Percentiles rank a stretch among this genome's conserved stretches.
Conservation (phyloP, 2,888 invertebrate species). For the Onthophagus sagittarius region DNA sequence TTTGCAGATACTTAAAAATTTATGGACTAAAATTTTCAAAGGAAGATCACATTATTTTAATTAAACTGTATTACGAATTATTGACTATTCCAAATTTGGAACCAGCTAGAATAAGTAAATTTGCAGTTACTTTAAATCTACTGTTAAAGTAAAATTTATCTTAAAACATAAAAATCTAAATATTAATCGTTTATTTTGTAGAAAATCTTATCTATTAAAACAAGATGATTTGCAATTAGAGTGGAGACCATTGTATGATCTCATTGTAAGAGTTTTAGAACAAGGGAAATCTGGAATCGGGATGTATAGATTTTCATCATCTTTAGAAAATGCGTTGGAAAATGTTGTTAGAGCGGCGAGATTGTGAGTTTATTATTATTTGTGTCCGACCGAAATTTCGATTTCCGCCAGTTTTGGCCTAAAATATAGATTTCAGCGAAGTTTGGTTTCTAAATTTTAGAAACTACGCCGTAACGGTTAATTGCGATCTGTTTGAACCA, state of each 20-base stretch:
- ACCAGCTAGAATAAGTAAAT: constrained; percentile 67
- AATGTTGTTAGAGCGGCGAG: constrained; percentile 39
- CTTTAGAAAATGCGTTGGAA: constrained; percentile 38
- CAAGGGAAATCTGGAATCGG: constrained; percentile 55
- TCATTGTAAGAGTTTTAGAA: constrained; percentile 59
- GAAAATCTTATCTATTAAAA: constrained; percentile 72
- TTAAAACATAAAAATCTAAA: background rate
- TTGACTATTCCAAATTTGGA: constrained; percentile 74
- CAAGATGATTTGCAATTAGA: constrained; percentile 76
- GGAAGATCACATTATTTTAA: constrained; percentile 79
- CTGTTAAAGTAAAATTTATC: constrained; percentile 67
- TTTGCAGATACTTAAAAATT: constrained; percentile 71
- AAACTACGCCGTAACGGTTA: too few relatives aligned
- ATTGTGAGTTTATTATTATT: constrained; percentile 38
- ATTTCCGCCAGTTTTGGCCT: too few relatives aligned
- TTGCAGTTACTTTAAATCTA: constrained; percentile 62
- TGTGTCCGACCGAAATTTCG: too few relatives aligned
- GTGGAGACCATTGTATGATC: constrained; percentile 80
- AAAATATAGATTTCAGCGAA: too few relatives aligned
- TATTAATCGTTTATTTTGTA: constrained; percentile 40
- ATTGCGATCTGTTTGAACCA: too few relatives aligned
- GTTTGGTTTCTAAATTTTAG: too few relatives aligned
- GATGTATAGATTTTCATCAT: constrained; percentile 53
- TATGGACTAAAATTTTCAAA: constrained; percentile 87
- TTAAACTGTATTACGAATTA: constrained; percentile 75